Conservation (phyloP, 2,797 vertebrate genomes). For the Falco novaeseelandiae region DNA sequence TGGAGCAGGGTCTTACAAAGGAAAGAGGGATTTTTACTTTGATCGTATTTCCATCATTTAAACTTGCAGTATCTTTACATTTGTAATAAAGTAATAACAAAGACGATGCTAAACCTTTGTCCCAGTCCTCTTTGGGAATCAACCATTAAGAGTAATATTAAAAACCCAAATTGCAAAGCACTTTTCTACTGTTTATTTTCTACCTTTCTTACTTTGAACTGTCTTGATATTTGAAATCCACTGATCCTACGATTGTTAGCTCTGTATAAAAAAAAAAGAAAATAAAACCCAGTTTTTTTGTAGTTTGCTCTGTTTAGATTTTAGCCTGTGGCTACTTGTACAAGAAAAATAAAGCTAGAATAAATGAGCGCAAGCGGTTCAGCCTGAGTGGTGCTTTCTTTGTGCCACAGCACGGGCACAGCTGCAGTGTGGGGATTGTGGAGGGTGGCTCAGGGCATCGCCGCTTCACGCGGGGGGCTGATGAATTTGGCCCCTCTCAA, state of each 20-base stretch:
- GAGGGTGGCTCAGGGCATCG: rapidly evolving
- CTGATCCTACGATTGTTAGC: slow-evolving; percentile 74
- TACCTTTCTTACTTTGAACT: slow-evolving; percentile 67
- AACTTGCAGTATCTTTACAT: not conserved
- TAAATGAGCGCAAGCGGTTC: slow-evolving; percentile 83
- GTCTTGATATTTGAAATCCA: slow-evolving; percentile 68
- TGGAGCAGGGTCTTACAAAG: not conserved
- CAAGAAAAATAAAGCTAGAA: slow-evolving; percentile 77
- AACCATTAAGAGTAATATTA: slow-evolving; percentile 24
- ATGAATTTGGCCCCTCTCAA: not conserved
- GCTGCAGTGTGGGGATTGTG: not conserved
- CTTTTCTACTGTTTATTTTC: slow-evolving; percentile 66
- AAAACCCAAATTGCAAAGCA: slow-evolving; percentile 53
- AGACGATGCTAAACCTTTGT: not conserved
- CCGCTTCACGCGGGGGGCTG: rapidly evolving
- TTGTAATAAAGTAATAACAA: not conserved
- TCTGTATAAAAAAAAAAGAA: slow-evolving; percentile 66
- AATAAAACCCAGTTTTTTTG: slow-evolving; percentile 72
- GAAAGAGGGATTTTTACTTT: slow-evolving; percentile 5
- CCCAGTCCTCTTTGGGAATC: slow-evolving; percentile 11
- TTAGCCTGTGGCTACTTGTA: slow-evolving; percentile 88
- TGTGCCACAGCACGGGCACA: not conserved
- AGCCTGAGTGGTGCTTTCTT: not conserved
- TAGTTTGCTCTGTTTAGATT: slow-evolving; percentile 83
- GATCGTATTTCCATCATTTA: not conserved